Conservation (phyloP, 2,113 vertebrate genomes). For the Mionectes macconnelli region DNA sequence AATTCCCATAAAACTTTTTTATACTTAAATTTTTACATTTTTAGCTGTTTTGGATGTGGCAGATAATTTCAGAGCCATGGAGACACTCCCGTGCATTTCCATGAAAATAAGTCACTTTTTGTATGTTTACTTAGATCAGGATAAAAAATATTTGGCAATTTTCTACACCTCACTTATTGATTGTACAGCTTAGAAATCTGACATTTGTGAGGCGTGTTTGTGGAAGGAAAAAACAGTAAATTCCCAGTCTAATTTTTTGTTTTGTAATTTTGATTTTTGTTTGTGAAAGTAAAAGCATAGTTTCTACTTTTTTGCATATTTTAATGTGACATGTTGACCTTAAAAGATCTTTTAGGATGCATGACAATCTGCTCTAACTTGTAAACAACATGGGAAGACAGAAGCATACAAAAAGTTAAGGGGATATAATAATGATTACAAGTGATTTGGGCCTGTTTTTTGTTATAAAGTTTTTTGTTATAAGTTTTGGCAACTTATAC, state of each 20-base stretch:
- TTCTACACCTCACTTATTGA: constrained; percentile 30
- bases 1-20: neutral
- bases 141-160: constrained; percentile 22
- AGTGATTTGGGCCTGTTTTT: neutral
- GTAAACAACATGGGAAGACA: neutral
- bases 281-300: neutral
- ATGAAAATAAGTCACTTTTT: constrained; percentile 40
- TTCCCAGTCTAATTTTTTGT: neutral
- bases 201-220: constrained; percentile 4
- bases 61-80: constrained; percentile 2
- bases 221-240: neutral
- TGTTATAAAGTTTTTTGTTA: neutral
- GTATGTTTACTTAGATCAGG: neutral
- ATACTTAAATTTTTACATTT: neutral
- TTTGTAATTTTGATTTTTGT: neutral
- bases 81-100: neutral
- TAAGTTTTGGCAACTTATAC: neutral
- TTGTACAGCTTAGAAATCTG: neutral
- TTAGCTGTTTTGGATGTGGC: neutral
- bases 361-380: neutral
- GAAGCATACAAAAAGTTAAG: neutral
- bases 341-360: neutral
- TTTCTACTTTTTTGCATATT: neutral
- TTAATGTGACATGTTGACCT: neutral
- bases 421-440: neutral